phyloP scores from a whole-genome alignment of 2,113 vertebrate species.

The Ammodytes marinus region DNA sequence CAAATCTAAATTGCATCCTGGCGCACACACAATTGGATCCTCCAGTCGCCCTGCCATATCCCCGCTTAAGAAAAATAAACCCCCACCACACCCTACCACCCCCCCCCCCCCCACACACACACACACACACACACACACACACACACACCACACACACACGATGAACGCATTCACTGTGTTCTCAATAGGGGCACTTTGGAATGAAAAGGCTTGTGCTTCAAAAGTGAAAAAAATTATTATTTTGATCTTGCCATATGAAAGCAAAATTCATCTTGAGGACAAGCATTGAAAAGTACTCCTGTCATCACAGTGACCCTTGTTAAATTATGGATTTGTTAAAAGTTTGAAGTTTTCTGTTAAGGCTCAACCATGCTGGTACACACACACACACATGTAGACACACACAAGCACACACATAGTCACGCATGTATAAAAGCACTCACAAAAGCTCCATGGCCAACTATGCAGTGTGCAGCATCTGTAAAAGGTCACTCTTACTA shows the following conservation, averaged over 20 bases:
- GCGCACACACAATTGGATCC: slow-evolving; percentile 67
- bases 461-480: slow-evolving; percentile 45
- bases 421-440: slow-evolving; percentile 39
- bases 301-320: slow-evolving; percentile 54
- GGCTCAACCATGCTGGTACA: not conserved
- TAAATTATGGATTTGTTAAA: slow-evolving; percentile 70
- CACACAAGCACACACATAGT: not conserved
- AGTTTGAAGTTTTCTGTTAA: slow-evolving; percentile 45
- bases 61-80: slow-evolving; percentile 63
- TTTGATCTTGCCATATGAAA: slow-evolving; percentile 76
- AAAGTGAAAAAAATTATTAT: slow-evolving; percentile 73
- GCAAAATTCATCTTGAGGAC: slow-evolving; percentile 74
- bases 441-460: slow-evolving; percentile 54
- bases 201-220: slow-evolving; percentile 72
- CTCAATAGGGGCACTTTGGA: slow-evolving; percentile 78
- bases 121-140: not conserved
- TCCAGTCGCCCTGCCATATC: slow-evolving; percentile 61
- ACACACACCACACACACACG: not conserved
- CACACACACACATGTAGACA: slow-evolving; percentile 21
- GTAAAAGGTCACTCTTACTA: slow-evolving; percentile 64
- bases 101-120: not conserved
- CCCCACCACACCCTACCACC: not conserved
- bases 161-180: slow-evolving; percentile 75
- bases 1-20: slow-evolving; percentile 81
- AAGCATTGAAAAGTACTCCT: slow-evolving; percentile 54